phyloP scores from a whole-genome alignment of 2,888 invertebrate genomes.

The Ochropacha duplaris region DNA sequence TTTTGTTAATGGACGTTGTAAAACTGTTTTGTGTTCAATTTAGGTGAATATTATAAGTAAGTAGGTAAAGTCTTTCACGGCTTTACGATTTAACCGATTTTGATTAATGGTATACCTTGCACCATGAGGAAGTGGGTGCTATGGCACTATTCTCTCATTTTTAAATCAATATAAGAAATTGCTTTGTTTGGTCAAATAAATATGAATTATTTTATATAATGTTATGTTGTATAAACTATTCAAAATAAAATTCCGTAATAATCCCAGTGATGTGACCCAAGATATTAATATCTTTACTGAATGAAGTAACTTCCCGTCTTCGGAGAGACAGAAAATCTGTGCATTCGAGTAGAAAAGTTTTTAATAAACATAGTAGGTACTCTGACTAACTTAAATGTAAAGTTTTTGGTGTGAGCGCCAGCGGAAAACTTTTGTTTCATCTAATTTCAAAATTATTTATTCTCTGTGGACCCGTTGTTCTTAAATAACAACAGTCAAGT shows the following conservation, averaged over 20 bases:
- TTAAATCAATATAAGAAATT: too few relatives aligned
- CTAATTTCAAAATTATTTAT: not conserved
- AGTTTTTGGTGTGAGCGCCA: not conserved
- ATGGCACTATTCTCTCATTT: too few relatives aligned
- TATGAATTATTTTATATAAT: too few relatives aligned
- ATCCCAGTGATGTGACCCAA: too few relatives aligned
- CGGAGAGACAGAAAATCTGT: not conserved
- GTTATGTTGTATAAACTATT: too few relatives aligned
- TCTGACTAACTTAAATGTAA: not conserved
- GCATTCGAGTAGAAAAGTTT: not conserved
- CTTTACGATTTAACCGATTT: too few relatives aligned
- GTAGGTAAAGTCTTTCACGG: too few relatives aligned
- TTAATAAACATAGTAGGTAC: not conserved
- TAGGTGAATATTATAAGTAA: not conserved
- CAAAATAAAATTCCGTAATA: too few relatives aligned
- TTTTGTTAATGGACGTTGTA: constrained; percentile 11
- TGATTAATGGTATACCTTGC: too few relatives aligned
- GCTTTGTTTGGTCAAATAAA: too few relatives aligned
- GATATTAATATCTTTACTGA: not conserved
- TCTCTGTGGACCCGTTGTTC: not conserved
- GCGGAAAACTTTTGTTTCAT: not conserved
- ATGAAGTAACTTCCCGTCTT: not conserved
- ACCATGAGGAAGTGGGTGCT: too few relatives aligned
- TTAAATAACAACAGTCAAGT: not conserved
- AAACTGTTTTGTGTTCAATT: not conserved